phyloP scores from a whole-genome alignment of 2,113 vertebrate species.

The Tachysurus vachellii region DNA sequence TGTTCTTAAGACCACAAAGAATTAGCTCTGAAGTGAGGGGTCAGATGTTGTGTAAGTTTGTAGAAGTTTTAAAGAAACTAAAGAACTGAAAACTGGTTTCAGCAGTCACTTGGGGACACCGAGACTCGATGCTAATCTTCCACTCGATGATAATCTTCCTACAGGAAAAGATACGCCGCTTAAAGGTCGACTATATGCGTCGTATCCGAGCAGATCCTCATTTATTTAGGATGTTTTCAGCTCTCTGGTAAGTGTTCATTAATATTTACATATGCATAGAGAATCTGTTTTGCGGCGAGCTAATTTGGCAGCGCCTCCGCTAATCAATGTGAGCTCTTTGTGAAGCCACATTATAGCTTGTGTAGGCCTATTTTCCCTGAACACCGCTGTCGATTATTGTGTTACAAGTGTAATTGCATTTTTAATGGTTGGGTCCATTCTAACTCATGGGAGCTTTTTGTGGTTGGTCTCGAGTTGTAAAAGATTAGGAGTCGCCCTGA shows the following conservation, averaged over 20 bases:
- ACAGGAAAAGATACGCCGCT: background rate
- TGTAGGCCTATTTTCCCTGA: constrained; percentile 7
- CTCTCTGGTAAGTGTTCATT: background rate
- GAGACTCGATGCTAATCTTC: background rate
- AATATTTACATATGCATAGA: constrained; percentile 20
- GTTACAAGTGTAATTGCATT: constrained; percentile 11
- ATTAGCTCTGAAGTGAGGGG: background rate
- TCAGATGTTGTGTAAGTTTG: background rate
- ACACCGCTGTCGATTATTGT: background rate
- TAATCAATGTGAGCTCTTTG: background rate
- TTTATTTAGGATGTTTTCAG: background rate
- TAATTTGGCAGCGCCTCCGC: background rate
- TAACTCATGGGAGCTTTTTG: background rate
- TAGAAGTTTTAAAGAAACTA: background rate
- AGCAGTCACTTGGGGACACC: background rate
- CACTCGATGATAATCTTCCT: background rate
- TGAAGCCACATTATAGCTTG: background rate
- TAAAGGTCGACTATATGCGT: background rate
- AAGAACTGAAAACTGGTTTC: background rate
- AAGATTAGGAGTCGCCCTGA: background rate
- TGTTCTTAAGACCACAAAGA: background rate
- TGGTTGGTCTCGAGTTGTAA: background rate
- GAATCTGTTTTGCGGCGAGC: background rate
- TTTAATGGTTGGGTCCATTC: background rate
- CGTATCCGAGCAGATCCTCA: background rate